These are phyloP conservation scores for Platycnemis pennipes DNA, from an alignment of 2,888 invertebrate species.

Conservation along the genomic window DNA sequence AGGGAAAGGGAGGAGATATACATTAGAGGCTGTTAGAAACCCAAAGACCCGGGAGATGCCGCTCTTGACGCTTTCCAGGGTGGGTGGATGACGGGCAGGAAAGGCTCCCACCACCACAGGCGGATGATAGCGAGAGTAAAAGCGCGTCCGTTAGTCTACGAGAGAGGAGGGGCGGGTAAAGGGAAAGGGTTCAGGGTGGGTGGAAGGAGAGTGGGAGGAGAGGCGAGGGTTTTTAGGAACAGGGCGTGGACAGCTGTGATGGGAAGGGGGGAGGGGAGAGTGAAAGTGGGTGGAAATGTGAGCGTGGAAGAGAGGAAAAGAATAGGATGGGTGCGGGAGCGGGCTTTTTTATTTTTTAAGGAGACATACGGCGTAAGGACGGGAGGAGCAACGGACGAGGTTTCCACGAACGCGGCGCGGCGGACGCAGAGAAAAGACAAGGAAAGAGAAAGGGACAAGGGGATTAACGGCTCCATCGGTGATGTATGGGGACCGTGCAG, in stretches of 20 bases:
- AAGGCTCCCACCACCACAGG: not conserved
- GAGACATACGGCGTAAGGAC: not conserved
- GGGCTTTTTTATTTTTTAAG: not conserved
- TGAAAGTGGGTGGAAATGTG: conserved; percentile 8
- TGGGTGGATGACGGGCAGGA: not conserved
- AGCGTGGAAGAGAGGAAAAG: not conserved
- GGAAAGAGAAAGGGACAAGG: conserved; percentile 4
- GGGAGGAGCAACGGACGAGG: not conserved
- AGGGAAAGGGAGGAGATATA: not conserved
- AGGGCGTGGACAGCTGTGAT: not conserved
- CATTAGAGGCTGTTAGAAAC: not conserved
- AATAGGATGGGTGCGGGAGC: not conserved
- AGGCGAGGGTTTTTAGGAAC: not conserved
- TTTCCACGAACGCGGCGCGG: not conserved
- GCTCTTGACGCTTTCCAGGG: not conserved
- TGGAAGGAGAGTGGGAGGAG: not conserved
- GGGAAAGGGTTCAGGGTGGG: not conserved
- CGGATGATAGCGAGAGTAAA: not conserved
- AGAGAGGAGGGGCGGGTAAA: not conserved
- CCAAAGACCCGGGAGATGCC: not conserved
- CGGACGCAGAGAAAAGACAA: not conserved
- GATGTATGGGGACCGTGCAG: not conserved
- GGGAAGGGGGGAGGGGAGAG: not conserved
- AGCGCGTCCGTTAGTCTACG: not conserved
- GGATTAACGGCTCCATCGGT: not conserved